Evolutionary conservation across 2,888 invertebrate genomes (phyloP).

Genomic region (Tribolium freemani): DNA sequence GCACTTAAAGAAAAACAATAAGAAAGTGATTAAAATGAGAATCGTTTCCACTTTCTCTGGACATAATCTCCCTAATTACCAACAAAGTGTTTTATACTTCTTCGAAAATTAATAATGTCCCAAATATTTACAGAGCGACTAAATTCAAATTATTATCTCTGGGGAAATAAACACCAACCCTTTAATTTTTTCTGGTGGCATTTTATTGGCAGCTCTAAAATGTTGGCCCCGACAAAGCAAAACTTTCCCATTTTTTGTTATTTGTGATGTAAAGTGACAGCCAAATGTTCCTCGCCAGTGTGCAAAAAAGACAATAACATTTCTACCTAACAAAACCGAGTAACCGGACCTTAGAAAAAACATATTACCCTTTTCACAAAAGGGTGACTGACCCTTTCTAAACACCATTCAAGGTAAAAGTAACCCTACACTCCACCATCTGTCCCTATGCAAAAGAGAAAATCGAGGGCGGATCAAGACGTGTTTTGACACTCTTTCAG

Average conservation of each 20-base stretch:
- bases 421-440: conserved; percentile 58
- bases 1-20: too few species aligned
- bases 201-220: neutral
- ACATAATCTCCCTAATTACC: too few species aligned
- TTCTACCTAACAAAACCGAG: conserved; percentile 17
- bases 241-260: conserved; percentile 13
- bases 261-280: conserved; percentile 22
- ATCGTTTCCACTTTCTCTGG: too few species aligned
- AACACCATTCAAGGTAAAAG: conserved; percentile 54
- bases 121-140: too few species aligned
- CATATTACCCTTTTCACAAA: conserved; percentile 33
- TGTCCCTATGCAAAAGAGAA: conserved; percentile 46
- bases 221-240: conserved; percentile 22
- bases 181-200: neutral
- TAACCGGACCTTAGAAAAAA: conserved; percentile 41
- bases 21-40: too few species aligned
- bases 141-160: neutral
- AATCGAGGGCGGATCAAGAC: conserved; percentile 6
- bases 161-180: neutral
- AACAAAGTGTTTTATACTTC: too few species aligned
- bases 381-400: conserved; percentile 45
- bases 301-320: conserved; percentile 33
- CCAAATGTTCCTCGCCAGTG: conserved; percentile 20
- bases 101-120: too few species aligned
- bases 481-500: neutral